Base-by-base conservation (phyloP, 2,888 invertebrate species). In the Drosophila paramelanica region DNA sequence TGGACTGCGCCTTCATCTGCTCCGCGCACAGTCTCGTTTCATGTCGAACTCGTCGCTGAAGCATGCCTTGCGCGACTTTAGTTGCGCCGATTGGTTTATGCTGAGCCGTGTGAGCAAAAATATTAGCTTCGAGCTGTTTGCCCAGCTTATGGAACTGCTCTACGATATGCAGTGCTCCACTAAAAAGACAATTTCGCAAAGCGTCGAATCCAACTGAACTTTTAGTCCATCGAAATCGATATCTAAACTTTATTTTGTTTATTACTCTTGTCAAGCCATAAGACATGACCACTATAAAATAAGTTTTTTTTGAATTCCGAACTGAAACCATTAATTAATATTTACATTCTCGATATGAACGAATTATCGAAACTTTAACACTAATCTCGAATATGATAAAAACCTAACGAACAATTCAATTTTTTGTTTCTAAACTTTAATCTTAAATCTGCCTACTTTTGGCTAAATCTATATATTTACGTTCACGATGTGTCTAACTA, bases 51-150 rank as follows among this genome's bases (percentile, higher is more conserved):
- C 65, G 1, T 73, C 88, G 8, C 67, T 91, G 1, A 79, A 74
- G 5, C 61, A 52, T 7, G 79, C 81, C 1, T 23, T 90, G 6
- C 55, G 74, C 8, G 73, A 76, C 3, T 85, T 79, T 33, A 93
- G 94, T 57, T 95, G 94, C 67, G 96, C 96, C 0, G 96, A 97
- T 91, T 97, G 96, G 95, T 97, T 96, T 91, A 90, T 97, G 38
- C 92, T 97, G 10, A 95, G 95, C 90, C 94, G 95, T 88, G 93
- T 97, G 49, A 95, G 96, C 62, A 95, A 95, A 88, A 97, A 97
- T 91, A 94, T 96, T 79, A 95, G 96, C 90, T 95, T 95, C 0
- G 92, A 95, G 17, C 92, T 95, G 53, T 96, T 94, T 90, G 93
- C 94, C 73, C 95, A 96, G 78, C 91, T 96, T 47, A 91, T 96